Evolutionary conservation across 2,113 vertebrate species (phyloP), one percentile per base, ranked within the genome.

Genomic region (Periophthalmodon schlosseri): DNA sequence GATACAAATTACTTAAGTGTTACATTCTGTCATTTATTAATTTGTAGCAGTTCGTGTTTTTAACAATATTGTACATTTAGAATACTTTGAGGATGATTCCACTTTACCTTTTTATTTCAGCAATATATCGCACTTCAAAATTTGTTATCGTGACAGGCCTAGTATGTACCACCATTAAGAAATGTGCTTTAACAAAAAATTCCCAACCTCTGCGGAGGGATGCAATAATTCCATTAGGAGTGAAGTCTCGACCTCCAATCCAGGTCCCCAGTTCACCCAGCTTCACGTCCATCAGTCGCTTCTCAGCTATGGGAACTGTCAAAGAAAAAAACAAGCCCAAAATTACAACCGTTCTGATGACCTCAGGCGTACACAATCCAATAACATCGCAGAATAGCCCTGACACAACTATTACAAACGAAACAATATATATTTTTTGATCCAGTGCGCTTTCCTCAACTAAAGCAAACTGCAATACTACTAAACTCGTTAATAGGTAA

Each of bases 241-340:
- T 95, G 87, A 95, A 97, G 80, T 98, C 94, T 11, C 95, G 91
- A 24, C 89, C 91, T 63, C 93, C 80, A 2, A 97, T 5, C 98
- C 97, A 99, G 67, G 2, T 79, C 14, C 95, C 93, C 77, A 99
- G 67, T 90, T 99, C 92, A 0, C 92, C 94, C 61, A 97, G 80
- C 82, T 97, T 99, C 78, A 99, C 96, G 3, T 99, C 96, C 94
- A 96, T 77, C 52, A 99, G 94, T 39, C 85, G 93, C 89, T 77
- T 95, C 64, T 98, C 95, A 69, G 86, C 94, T 46, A 99, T 7
- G 47, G 94, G 87, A 86, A 96, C 96, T 98, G 11, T 58, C 8
- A 79, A 56, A 68, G 39, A 44, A 9, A 2, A 7, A 11, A 36
- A 74, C 14, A 74, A 46, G 39, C 5, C 33, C 5, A 60, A 24